Evolutionary conservation across 2,113 vertebrate species (phyloP), one percentile per base, ranked within the genome.

Genomic region (Otis tarda): DNA sequence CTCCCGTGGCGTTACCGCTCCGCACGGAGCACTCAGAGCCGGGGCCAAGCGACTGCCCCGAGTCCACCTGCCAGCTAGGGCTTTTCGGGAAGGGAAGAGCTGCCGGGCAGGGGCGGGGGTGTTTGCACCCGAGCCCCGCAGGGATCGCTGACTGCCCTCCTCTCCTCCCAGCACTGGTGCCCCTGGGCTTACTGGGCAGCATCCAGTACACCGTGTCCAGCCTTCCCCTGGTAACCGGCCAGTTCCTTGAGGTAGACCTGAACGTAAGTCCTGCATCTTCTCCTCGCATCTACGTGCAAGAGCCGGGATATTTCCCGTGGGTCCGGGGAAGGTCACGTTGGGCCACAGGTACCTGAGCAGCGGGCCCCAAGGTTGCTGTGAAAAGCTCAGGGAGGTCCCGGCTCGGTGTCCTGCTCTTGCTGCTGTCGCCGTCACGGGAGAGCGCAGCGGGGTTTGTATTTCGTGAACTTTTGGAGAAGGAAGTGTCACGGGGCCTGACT

Each of bases 181-280:
- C 95, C 2, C 90, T 98, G 91, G 96, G 96, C 7, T 85, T 98
- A 41, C 35, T 98, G 89, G 95, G 95, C 69, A 98, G 97, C 7
- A 78, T 96, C 56, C 98, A 98, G 64, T 94, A 95, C 25, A 97
- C 94, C 0, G 76, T 96, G 53, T 97, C 96, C 64, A 98, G 97
- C 81, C 96, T 98, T 14, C 91, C 96, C 1, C 84, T 98, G 20
- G 94, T 97, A 49, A 97, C 97, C 0, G 67, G 90, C 21, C 97
- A 97, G 59, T 94, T 98, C 82, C 95, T 98, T 0, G 22, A 98
- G 87, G 50, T 97, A 18, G 96, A 96, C 37, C 78, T 98, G 94
- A 98, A 97, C 0, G 59, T 97, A 89, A 97, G 94, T 97, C 49
- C 35, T 57, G 35, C 25, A 37, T 16, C 52, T 63, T 50, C n/a